phyloP scores from a whole-genome alignment of 2,113 vertebrate genomes.

The Carassius carassius region DNA sequence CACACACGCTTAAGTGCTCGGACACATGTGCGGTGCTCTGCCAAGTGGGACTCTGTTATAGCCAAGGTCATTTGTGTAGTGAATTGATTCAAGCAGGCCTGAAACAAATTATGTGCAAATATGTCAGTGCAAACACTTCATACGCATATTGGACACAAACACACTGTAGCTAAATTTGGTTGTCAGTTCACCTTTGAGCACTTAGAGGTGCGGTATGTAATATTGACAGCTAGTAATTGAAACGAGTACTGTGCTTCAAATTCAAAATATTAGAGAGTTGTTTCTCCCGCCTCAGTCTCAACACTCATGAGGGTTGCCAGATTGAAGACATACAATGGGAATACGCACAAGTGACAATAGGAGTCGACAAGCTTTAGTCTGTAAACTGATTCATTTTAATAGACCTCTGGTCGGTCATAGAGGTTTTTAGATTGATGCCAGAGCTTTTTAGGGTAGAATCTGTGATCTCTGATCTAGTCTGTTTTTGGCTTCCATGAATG shows the following conservation, averaged over 20 bases:
- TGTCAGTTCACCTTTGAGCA: not conserved
- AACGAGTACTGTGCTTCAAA: not conserved
- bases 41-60: not conserved
- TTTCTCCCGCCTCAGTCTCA: not conserved
- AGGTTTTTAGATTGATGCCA: not conserved
- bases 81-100: not conserved
- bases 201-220: not conserved
- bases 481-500: not conserved
- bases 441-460: not conserved
- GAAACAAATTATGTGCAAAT: not conserved
- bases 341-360: too few species aligned
- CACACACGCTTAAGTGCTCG: slow-evolving; percentile 13
- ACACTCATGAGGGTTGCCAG: too few species aligned
- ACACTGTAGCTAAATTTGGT: not conserved
- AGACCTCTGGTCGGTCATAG: not conserved
- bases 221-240: not conserved
- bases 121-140: not conserved
- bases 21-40: slow-evolving; percentile 3
- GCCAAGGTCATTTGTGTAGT: slow-evolving; percentile 19
- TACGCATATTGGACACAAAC: not conserved
- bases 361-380: too few species aligned
- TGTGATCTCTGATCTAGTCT: not conserved
- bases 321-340: too few species aligned
- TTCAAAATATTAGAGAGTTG: not conserved
- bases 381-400: not conserved